Evolutionary conservation across 2,113 vertebrate genomes (phyloP), one percentile per base, ranked within the genome.

Genomic region (Heloderma charlesbogerti): DNA sequence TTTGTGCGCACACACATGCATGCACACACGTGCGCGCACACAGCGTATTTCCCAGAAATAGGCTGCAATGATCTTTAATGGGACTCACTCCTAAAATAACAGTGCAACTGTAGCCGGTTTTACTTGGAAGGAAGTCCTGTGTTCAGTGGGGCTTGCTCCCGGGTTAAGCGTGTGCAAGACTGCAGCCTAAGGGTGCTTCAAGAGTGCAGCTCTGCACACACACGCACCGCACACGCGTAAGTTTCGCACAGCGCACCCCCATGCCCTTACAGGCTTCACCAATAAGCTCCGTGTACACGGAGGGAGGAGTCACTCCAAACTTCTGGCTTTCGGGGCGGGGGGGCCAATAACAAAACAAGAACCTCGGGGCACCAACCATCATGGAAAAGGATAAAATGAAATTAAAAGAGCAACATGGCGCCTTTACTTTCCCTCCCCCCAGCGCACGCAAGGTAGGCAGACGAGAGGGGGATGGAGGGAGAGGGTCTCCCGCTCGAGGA

Each of bases 241-340:
- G 91, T 92, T 92, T 88, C 94, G 89, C 95, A 93, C 93, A 93
- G 93, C 93, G 34, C 69, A 10, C 34, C 91, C 91, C 37, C 88
- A 79, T 69, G 93, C 81, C 77, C 92, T 82, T 88, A 94, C 89
- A 71, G 92, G 90, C 91, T 89, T 90, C 95, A 92, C 89, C 91
- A 90, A 72, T 54, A 8, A 91, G 86, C 88, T 80, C 87, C 25
- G 88, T 90, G 91, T 78, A 10, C 29, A 31, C 2, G 29, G 69
- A 29, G 40, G 40, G 40, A 22, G 3, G 75, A 40, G 37, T 27
- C 75, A 10, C 93, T 89, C 93, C 83, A 88, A 95, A 95, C 94
- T 95, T 94, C 89, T 93, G 75, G 85, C 54, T 92, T 91, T 40
- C 90, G 85, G 82, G 37, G 10, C 4, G 4, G 4, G 66, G 34